Conservation (phyloP, 2,797 vertebrate genomes). For the Leptodactylus fallax region DNA sequence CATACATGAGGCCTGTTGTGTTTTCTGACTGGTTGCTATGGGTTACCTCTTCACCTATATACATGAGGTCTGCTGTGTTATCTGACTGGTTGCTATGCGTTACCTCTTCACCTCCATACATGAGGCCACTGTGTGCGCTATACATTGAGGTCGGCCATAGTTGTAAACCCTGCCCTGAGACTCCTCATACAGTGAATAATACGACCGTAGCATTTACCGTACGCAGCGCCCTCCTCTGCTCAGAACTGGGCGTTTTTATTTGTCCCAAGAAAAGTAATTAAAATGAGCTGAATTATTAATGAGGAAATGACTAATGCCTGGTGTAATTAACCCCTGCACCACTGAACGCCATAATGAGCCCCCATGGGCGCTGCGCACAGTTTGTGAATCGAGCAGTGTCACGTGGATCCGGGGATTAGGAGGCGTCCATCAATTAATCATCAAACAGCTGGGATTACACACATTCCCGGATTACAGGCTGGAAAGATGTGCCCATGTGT, state of each 20-base stretch:
- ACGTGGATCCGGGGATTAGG: neutral
- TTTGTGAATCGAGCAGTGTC: neutral
- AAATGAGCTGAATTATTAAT: neutral
- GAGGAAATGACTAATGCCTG: neutral
- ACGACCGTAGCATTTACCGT: no score
- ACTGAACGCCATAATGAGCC: neutral
- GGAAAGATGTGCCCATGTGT: neutral
- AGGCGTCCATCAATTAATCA: neutral
- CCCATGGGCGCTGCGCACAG: neutral
- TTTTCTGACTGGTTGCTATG: no score
- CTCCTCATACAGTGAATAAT: no score
- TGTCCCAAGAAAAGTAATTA: neutral
- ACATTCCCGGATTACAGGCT: neutral
- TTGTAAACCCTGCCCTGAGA: no score
- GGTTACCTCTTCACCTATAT: no score
- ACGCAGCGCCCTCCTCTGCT: neutral
- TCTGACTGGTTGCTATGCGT: no score
- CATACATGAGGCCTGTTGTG: no score
- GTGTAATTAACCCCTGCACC: neutral
- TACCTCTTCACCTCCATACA: neutral
- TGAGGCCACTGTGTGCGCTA: neutral
- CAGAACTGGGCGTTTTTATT: neutral
- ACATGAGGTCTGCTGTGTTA: no score
- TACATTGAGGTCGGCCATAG: neutral
- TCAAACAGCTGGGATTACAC: neutral